Conservation (phyloP, 2,113 vertebrate species). For the Xiphias gladius region DNA sequence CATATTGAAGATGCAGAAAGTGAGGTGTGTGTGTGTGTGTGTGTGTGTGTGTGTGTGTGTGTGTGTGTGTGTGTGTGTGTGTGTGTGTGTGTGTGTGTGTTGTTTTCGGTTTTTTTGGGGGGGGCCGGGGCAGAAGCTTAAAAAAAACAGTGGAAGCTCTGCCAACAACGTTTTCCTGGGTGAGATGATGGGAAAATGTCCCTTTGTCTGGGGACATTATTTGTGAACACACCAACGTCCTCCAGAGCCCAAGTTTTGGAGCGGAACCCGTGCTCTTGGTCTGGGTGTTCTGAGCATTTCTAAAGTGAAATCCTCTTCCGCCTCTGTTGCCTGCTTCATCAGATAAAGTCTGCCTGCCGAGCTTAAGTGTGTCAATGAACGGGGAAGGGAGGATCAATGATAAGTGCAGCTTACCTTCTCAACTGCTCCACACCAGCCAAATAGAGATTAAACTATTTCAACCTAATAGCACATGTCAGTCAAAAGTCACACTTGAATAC, state of each 20-base stretch:
- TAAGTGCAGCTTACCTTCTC: constrained; percentile 77
- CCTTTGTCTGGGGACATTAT: constrained; percentile 72
- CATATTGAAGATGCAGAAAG: constrained; percentile 58
- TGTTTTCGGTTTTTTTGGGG: too few relatives aligned
- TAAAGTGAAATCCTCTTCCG: constrained; percentile 72
- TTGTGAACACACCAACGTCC: constrained; percentile 66
- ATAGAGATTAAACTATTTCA: constrained; percentile 79
- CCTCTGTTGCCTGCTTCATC: constrained; percentile 71
- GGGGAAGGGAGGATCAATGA: constrained; percentile 72
- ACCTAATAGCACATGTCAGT: constrained; percentile 76
- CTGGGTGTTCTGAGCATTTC: constrained; percentile 60
- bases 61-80: too few relatives aligned
- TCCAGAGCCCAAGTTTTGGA: constrained; percentile 70
- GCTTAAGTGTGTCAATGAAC: constrained; percentile 82
- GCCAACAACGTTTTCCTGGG: constrained; percentile 73
- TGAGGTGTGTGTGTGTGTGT: neutral
- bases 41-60: too few relatives aligned
- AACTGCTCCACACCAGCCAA: constrained; percentile 65
- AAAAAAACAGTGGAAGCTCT: constrained; percentile 73
- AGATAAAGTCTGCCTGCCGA: constrained; percentile 75
- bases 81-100: too few relatives aligned
- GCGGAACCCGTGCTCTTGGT: constrained; percentile 56
- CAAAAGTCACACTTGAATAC: constrained; percentile 70
- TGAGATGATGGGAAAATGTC: constrained; percentile 77
- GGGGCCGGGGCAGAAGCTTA: constrained; percentile 51